These are phyloP conservation scores for Campoletis sonorensis DNA, from an alignment of 1,140 invertebrate genomes.

Conservation along the genomic window DNA sequence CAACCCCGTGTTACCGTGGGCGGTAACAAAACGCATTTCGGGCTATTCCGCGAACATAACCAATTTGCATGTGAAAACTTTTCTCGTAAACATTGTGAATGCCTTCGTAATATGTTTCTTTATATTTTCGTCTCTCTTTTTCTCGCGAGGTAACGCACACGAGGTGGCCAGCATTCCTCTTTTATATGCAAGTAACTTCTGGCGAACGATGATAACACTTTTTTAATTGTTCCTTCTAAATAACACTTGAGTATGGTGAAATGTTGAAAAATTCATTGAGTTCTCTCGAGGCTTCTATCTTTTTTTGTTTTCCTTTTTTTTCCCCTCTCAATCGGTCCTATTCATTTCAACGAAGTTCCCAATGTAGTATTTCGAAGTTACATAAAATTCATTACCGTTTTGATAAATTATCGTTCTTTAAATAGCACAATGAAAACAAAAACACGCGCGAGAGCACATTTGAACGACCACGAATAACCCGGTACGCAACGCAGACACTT, in stretches of 20 bases:
- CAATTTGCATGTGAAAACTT: conserved; percentile 24
- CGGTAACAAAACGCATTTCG: conserved; percentile 20
- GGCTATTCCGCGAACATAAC: conserved; percentile 12
- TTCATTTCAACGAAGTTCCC: no score
- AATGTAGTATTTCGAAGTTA: no score
- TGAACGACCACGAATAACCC: no score
- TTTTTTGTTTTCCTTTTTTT: no score
- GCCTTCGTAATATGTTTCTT: background rate
- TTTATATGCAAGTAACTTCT: background rate
- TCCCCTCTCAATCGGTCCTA: no score
- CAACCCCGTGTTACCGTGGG: conserved; percentile 17
- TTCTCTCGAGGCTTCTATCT: background rate
- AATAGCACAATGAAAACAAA: no score
- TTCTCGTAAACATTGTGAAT: conserved; percentile 2
- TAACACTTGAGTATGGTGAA: background rate
- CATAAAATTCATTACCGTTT: no score
- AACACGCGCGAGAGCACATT: no score
- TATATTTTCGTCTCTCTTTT: background rate
- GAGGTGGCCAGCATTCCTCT: background rate
- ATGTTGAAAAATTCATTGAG: background rate
- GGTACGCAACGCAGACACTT: no score
- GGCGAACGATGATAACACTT: background rate
- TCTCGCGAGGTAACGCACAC: background rate
- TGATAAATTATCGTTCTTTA: no score
- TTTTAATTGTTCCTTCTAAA: background rate